phyloP scores from a whole-genome alignment of 2,888 invertebrate genomes.

The Noctua janthe region DNA sequence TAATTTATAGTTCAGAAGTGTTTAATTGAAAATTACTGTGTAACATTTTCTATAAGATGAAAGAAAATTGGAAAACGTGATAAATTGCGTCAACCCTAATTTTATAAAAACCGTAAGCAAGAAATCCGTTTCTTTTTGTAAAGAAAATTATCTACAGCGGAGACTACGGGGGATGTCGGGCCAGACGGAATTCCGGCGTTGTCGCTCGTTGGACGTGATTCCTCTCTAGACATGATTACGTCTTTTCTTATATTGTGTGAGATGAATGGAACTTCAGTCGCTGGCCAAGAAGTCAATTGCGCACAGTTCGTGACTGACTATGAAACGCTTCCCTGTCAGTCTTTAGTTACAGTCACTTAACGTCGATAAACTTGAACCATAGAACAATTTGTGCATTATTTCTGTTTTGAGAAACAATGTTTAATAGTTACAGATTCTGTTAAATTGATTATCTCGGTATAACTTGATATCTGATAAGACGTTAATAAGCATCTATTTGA shows the following conservation, averaged over 20 bases:
- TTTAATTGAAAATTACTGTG: constrained; percentile 52
- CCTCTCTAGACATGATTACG: constrained; percentile 86
- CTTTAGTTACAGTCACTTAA: constrained; percentile 53
- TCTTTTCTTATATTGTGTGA: constrained; percentile 87
- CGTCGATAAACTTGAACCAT: constrained; percentile 33
- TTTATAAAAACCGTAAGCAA: constrained; percentile 74
- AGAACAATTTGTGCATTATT: constrained; percentile 6
- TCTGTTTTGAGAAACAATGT: background rate
- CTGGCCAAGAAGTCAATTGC: constrained; percentile 83
- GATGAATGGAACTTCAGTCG: constrained; percentile 81
- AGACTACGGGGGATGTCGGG: constrained; percentile 78
- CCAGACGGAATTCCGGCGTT: constrained; percentile 87
- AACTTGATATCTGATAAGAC: background rate
- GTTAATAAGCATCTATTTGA: background rate
- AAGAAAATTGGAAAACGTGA: constrained; percentile 61
- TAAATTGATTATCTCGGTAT: background rate
- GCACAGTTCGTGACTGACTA: constrained; percentile 77
- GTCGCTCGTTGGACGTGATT: constrained; percentile 87
- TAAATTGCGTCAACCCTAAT: constrained; percentile 73
- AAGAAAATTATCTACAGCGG: constrained; percentile 80
- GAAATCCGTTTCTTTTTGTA: constrained; percentile 76
- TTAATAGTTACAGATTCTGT: background rate
- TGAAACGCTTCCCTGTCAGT: constrained; percentile 66
- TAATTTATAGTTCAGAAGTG: constrained; percentile 18
- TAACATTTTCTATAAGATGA: constrained; percentile 26